A percentile compares a stretch with the other conserved stretches of the same genome.
These are phyloP conservation scores for Tetranychus piercei DNA, from an alignment of 2,888 invertebrate genomes.

Conservation along the genomic window DNA sequence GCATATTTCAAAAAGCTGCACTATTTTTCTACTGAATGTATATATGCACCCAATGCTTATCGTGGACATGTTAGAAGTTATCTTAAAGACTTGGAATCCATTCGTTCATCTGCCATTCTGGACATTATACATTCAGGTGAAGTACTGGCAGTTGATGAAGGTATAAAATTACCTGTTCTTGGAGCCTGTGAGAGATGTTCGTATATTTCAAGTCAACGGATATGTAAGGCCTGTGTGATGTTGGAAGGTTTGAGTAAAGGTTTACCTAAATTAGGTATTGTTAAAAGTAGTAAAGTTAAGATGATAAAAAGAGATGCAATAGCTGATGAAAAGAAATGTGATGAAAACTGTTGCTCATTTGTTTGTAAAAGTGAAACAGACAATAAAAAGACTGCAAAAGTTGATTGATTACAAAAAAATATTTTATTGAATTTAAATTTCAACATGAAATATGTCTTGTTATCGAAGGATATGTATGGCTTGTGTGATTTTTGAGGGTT, in stretches of 20 bases:
- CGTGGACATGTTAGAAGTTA: constrained; percentile 71
- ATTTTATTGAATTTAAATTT: no score
- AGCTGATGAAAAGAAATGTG: not conserved
- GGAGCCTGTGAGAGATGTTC: constrained; percentile 66
- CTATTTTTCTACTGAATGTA: constrained; percentile 96
- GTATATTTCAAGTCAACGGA: constrained; percentile 62
- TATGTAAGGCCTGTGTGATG: constrained; percentile 90
- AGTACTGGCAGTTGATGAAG: constrained; percentile 56
- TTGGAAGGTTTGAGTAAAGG: constrained; percentile 83
- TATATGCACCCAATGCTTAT: constrained; percentile 94
- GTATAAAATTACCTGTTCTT: constrained; percentile 58
- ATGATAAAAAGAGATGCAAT: not conserved
- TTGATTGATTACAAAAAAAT: no score
- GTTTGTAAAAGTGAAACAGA: no score
- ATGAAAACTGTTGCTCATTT: not conserved
- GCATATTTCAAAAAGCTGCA: constrained; percentile 86
- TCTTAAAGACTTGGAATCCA: constrained; percentile 83
- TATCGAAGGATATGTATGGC: constrained; percentile 93
- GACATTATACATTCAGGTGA: constrained; percentile 83
- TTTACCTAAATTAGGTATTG: constrained; percentile 59
- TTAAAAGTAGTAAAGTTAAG: constrained; percentile 6
- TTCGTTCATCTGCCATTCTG: constrained; percentile 74
- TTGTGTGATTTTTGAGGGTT: constrained; percentile 77
- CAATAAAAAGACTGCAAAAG: no score
- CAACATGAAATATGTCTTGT: no score